phyloP scores from a whole-genome alignment of 2,797 vertebrate species.

The Arctocebus calabarensis region DNA sequence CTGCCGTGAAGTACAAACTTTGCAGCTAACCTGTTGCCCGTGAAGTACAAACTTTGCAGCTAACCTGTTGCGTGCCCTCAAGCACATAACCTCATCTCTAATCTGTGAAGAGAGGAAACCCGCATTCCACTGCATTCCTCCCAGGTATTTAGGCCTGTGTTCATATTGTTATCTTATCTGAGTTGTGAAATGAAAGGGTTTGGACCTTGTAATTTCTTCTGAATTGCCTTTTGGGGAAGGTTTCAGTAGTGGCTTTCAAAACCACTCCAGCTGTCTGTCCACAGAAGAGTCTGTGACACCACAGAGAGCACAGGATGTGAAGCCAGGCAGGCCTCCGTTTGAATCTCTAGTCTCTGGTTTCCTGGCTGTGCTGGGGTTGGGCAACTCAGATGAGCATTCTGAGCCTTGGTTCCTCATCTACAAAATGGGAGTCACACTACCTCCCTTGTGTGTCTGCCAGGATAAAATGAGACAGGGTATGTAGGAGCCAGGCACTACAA shows the following conservation, averaged over 20 bases:
- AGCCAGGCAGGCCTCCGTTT: background rate
- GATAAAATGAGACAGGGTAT: background rate
- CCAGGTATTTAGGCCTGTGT: background rate
- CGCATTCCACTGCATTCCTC: too few relatives aligned
- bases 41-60: too few relatives aligned
- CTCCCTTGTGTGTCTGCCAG: background rate
- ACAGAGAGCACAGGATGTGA: background rate
- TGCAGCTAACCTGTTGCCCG: background rate
- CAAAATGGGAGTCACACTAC: background rate
- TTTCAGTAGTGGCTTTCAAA: conserved; percentile 29
- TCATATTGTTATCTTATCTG: background rate
- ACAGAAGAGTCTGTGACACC: background rate
- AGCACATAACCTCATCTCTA: background rate
- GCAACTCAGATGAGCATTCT: background rate
- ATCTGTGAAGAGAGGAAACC: background rate
- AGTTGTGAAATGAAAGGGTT: background rate
- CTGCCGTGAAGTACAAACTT: background rate
- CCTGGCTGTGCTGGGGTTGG: background rate
- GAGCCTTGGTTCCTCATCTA: background rate
- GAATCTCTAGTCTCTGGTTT: background rate
- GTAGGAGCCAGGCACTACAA: background rate
- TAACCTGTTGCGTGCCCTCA: background rate
- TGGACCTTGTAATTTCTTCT: background rate
- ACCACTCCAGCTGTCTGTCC: background rate
- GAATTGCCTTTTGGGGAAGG: background rate